A percentile compares a stretch with the other conserved stretches of the same genome.
These are phyloP conservation scores for Colaptes auratus DNA, from an alignment of 2,113 vertebrate species.

Conservation along the genomic window DNA sequence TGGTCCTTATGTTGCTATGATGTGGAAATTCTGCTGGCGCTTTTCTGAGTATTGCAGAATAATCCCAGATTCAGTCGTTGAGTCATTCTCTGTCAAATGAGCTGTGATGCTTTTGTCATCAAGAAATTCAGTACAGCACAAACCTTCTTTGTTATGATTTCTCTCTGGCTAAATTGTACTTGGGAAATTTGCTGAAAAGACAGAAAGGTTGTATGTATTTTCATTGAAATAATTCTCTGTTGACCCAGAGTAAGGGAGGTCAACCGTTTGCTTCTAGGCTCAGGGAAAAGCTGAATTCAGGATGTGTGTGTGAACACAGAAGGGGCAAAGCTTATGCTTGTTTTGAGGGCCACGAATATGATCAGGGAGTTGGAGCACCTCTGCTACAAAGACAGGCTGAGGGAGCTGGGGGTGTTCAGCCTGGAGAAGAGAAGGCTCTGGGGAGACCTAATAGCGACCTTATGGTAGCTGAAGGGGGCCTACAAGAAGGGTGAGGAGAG, in stretches of 20 bases:
- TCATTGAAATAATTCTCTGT: not conserved
- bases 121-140: not conserved
- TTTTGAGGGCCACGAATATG: not conserved
- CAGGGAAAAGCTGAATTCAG: accelerated
- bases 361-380: too few relatives aligned
- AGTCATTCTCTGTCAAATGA: constrained; percentile 12
- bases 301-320: not conserved
- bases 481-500: too few relatives aligned
- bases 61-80: not conserved
- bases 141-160: accelerated
- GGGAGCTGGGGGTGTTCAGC: too few relatives aligned
- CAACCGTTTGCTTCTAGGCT: not conserved
- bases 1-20: not conserved
- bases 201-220: not conserved
- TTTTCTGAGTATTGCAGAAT: not conserved
- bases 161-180: not conserved
- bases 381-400: too few relatives aligned
- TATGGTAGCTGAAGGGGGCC: too few relatives aligned
- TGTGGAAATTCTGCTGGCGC: not conserved
- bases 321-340: not conserved
- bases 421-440: too few relatives aligned
- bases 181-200: not conserved
- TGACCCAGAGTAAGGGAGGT: not conserved
- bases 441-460: too few relatives aligned
- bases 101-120: not conserved